These are phyloP conservation scores for Ichneumoninae sp. DNA, from an alignment of 2,888 invertebrate genomes.

Conservation along the genomic window DNA sequence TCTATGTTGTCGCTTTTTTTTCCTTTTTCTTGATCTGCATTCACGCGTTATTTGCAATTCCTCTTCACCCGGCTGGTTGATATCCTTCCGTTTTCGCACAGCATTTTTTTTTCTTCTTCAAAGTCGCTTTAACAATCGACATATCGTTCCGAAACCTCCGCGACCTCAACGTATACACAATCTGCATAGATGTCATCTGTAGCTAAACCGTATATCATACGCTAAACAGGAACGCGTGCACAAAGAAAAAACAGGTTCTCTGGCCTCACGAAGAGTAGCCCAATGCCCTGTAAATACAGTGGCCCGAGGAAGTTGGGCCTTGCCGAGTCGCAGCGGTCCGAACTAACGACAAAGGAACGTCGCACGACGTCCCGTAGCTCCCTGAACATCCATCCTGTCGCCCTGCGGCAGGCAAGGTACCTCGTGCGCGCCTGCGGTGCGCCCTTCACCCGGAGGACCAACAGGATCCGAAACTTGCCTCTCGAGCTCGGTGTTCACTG, in stretches of 20 bases:
- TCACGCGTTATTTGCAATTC: constrained; percentile 16
- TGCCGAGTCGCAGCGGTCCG: constrained; percentile 52
- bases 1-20: constrained; percentile 30
- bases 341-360: constrained; percentile 64
- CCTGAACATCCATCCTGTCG: constrained; percentile 56
- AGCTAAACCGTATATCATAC: constrained; percentile 15
- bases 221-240: constrained; percentile 37
- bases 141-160: constrained; percentile 42
- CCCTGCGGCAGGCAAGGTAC: constrained; percentile 27
- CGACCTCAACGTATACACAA: constrained; percentile 37
- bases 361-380: constrained; percentile 64
- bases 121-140: constrained; percentile 50
- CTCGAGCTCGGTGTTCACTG: constrained; percentile 69
- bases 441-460: constrained; percentile 43
- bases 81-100: constrained; percentile 31
- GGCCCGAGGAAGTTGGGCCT: constrained; percentile 50
- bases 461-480: constrained; percentile 55
- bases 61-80: constrained; percentile 11
- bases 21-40: constrained; percentile 25
- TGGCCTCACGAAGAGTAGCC: constrained; percentile 4
- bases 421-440: constrained; percentile 53
- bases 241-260: constrained; percentile 17
- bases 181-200: constrained; percentile 43
- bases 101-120: constrained; percentile 5
- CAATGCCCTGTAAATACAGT: constrained; percentile 55